These are phyloP conservation scores for Heterochromis multidens DNA, from an alignment of 2,113 vertebrate species.

Conservation along the genomic window DNA sequence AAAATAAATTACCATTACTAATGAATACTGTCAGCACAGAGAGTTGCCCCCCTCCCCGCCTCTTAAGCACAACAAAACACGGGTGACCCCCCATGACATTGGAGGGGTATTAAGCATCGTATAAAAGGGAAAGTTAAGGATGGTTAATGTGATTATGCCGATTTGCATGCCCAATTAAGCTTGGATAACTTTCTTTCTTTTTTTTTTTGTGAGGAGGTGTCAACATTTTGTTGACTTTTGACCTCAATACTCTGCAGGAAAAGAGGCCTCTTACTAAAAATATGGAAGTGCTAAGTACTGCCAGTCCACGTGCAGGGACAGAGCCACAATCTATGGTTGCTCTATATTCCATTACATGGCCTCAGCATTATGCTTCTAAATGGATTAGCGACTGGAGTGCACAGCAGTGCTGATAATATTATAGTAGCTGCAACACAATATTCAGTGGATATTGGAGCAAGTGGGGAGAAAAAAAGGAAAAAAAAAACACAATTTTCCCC, in stretches of 20 bases:
- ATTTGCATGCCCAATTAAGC: conserved; percentile 66
- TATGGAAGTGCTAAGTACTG: conserved; percentile 24
- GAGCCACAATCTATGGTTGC: conserved; percentile 39
- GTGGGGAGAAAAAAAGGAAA: not conserved
- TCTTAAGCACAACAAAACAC: conserved; percentile 33
- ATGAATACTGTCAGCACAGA: conserved; percentile 53
- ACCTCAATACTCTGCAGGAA: conserved; percentile 20
- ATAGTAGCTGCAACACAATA: conserved; percentile 31
- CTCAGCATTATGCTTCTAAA: conserved; percentile 60
- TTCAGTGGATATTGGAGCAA: conserved; percentile 10
- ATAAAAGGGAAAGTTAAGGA: conserved; percentile 51
- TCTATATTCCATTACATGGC: conserved; percentile 63
- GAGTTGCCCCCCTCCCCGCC: not conserved
- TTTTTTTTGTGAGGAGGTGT: conserved; percentile 34
- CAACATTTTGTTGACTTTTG: conserved; percentile 48
- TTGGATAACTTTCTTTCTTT: conserved; percentile 14
- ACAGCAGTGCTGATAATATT: conserved; percentile 53
- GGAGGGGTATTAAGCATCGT: conserved; percentile 5
- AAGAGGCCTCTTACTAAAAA: conserved; percentile 21
- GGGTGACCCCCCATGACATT: conserved; percentile 43
- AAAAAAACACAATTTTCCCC: not conserved
- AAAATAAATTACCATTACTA: conserved; percentile 59
- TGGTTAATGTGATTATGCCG: conserved; percentile 70
- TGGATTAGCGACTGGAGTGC: conserved; percentile 64
- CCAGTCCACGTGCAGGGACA: conserved; percentile 14